Conservation (phyloP, 2,888 invertebrate species). For the Automeris io region DNA sequence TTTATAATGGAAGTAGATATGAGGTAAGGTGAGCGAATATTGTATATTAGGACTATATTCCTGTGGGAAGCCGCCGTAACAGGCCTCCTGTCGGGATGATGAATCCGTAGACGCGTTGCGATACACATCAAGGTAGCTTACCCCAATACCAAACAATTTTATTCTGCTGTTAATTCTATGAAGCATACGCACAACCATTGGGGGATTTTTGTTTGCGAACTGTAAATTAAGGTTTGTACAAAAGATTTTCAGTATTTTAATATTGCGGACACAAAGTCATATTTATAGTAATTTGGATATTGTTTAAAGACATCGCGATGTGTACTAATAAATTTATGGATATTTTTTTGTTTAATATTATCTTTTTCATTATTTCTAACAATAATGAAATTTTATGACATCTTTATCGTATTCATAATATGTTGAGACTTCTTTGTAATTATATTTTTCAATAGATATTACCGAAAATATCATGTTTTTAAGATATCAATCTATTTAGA, state of each 20-base stretch:
- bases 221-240: constrained; percentile 18
- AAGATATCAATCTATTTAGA: too few relatives aligned
- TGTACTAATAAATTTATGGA: constrained; percentile 60
- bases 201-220: neutral
- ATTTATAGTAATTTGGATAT: constrained; percentile 44
- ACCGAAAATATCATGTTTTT: too few relatives aligned
- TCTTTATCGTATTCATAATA: too few relatives aligned
- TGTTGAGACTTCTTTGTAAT: too few relatives aligned
- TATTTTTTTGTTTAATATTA: constrained; percentile 9
- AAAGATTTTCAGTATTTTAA: constrained; percentile 49
- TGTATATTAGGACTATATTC: constrained; percentile 36
- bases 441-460: too few relatives aligned
- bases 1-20: constrained; percentile 19
- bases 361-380: neutral
- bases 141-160: constrained; percentile 26
- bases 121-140: constrained; percentile 38
- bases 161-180: constrained; percentile 10
- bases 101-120: constrained; percentile 47
- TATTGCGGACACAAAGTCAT: constrained; percentile 52
- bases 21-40: constrained; percentile 39
- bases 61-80: constrained; percentile 33
- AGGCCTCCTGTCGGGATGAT: constrained; percentile 65
- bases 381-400: too few relatives aligned
- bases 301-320: constrained; percentile 30
- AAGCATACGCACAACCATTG: constrained; percentile 9